These are phyloP conservation scores for Siniperca knerii DNA, from an alignment of 2,113 vertebrate genomes.

Conservation along the genomic window DNA sequence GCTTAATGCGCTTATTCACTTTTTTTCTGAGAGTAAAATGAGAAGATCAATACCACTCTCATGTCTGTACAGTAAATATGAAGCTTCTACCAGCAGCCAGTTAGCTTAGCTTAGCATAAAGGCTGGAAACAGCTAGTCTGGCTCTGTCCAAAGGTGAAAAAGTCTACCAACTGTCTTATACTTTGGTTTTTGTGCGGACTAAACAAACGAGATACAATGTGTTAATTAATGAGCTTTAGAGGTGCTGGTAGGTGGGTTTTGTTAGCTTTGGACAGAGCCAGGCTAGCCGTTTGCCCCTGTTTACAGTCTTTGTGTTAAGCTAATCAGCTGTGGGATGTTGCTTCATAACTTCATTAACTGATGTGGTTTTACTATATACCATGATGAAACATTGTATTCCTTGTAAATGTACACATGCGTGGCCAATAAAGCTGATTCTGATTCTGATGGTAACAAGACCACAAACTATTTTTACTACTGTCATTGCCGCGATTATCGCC, in stretches of 20 bases:
- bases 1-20: not conserved
- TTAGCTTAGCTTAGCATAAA: slow-evolving; percentile 10
- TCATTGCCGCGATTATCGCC: not conserved
- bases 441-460: not conserved
- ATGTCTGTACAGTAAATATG: not conserved
- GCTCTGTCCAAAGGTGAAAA: not conserved
- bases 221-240: too few species aligned
- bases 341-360: not conserved
- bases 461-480: not conserved
- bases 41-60: not conserved
- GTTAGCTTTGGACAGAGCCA: not conserved
- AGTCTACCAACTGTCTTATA: not conserved
- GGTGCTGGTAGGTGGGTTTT: not conserved
- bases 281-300: not conserved
- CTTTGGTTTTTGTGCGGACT: not conserved
- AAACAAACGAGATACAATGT: not conserved
- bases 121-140: not conserved
- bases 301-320: not conserved
- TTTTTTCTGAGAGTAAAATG: not conserved
- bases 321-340: not conserved
- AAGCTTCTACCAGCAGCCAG: not conserved
- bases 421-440: too few species aligned
- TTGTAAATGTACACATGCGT: too few species aligned
- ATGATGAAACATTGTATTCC: too few species aligned
- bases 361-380: too few species aligned